Base-by-base conservation (phyloP, 1,140 invertebrate genomes). In the Sipha flava region DNA sequence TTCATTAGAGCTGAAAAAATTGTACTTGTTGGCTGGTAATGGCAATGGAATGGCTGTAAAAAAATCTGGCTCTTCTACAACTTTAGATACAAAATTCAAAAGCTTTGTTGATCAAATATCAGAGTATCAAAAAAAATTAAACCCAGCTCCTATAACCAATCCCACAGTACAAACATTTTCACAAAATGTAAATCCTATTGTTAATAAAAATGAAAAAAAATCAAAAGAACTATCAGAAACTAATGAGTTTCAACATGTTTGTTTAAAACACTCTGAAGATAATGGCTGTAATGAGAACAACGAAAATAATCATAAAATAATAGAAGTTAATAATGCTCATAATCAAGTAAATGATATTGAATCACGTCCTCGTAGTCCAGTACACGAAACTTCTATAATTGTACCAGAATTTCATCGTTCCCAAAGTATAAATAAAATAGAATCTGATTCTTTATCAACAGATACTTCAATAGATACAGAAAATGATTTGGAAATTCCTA, bases 61-160 rank as follows among this genome's bases (percentile, higher is more conserved):
- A 82, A 94, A 94, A 83, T 94, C 93, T 0, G 93, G 92, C n/a
- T 94, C 93, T 23, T 90, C 93, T 0, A 92, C 93, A 0, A 92
- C 93, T 73, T 87, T 95, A 10, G 94, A 95, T 83, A 93, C 92
- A 1, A 92, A 92, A 83, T 89, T 96, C 59, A 91, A 93, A 85
- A 92, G 90, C 62, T 91, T 95, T 81, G 90, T 93, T 47, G 93
- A 92, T 34, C 92, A 91, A 79, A 95, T 96, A 80, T 94, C 93
- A 1, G 94, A 95, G 84, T 92, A 94, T 82, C 94, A 96, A 83
- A 95, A 95, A 83, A 85, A 95, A 80, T 84, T 96, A 45, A 92
- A 94, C 85, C 93, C 93, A 0, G 92, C 93, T 0, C 88, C 91
- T 0, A 89, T 91, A 81, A 91, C 92, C 9, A 92, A 90, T 84